phyloP scores from a whole-genome alignment of 1,140 invertebrate genomes.

The Drosophila paulistorum region DNA sequence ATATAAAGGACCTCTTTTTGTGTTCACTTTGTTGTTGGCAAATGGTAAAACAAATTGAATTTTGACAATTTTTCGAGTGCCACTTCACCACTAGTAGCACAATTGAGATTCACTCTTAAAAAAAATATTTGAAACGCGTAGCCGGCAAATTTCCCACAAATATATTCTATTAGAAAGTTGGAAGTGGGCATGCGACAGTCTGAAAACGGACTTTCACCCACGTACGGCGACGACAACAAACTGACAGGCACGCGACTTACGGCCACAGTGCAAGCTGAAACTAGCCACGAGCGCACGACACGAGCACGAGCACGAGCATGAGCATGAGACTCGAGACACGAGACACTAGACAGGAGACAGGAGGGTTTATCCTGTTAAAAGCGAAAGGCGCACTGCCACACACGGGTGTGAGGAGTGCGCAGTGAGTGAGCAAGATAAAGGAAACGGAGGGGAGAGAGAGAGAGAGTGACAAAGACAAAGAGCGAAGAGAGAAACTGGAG shows the following conservation, averaged over 20 bases:
- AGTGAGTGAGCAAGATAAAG: conserved; percentile 26
- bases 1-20: conserved; percentile 48
- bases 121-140: conserved; percentile 37
- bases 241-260: conserved; percentile 65
- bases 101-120: conserved; percentile 48
- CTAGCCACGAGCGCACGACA: conserved; percentile 51
- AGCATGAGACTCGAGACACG: too few species aligned
- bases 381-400: conserved; percentile 44
- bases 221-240: conserved; percentile 62
- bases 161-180: conserved; percentile 30
- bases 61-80: conserved; percentile 66
- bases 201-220: conserved; percentile 65
- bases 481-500: conserved; percentile 8
- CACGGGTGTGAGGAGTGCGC: conserved; percentile 49
- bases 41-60: conserved; percentile 45
- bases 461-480: too few species aligned
- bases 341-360: neutral
- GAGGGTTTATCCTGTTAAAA: conserved; percentile 21
- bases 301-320: conserved; percentile 39
- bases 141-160: conserved; percentile 41
- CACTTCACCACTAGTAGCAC: conserved; percentile 40
- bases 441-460: conserved; percentile 10
- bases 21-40: conserved; percentile 50
- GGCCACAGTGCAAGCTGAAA: conserved; percentile 61
- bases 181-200: conserved; percentile 26